A percentile compares a stretch with the other conserved stretches of the same genome.
These are phyloP conservation scores for Chaitophorus viminalis DNA, from an alignment of 2,888 invertebrate species.

Conservation along the genomic window DNA sequence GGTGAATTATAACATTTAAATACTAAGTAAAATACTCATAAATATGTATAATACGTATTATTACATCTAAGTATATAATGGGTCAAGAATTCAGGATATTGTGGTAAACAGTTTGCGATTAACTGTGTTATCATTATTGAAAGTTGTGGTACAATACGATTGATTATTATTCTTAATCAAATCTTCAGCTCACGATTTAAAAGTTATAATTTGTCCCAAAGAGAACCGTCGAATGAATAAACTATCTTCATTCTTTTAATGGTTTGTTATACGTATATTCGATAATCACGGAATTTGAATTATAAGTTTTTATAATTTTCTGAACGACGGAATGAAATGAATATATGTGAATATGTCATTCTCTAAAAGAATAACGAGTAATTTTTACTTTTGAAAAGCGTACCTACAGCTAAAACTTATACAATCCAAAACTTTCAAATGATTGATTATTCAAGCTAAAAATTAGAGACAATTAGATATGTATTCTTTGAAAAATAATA, in stretches of 20 bases:
- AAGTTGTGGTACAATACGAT: background rate
- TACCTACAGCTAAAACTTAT: background rate
- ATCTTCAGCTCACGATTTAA: background rate
- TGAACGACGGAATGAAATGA: background rate
- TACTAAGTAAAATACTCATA: background rate
- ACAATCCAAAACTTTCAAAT: background rate
- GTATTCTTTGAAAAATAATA: background rate
- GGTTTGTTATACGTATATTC: background rate
- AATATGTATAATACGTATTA: background rate
- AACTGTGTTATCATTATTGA: background rate
- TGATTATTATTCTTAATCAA: background rate
- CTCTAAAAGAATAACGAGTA: background rate
- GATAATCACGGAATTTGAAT: background rate
- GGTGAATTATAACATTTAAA: constrained; percentile 12
- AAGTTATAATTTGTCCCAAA: background rate
- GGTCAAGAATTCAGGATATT: background rate
- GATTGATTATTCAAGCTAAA: background rate
- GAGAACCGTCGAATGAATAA: background rate
- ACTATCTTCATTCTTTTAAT: too few relatives aligned
- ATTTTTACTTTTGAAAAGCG: background rate
- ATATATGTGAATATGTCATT: background rate
- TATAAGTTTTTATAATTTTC: background rate
- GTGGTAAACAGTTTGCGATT: background rate
- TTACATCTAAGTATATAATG: background rate
- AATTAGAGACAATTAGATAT: background rate